phyloP scores from a whole-genome alignment of 2,888 invertebrate species.

The Julus scanicus region DNA sequence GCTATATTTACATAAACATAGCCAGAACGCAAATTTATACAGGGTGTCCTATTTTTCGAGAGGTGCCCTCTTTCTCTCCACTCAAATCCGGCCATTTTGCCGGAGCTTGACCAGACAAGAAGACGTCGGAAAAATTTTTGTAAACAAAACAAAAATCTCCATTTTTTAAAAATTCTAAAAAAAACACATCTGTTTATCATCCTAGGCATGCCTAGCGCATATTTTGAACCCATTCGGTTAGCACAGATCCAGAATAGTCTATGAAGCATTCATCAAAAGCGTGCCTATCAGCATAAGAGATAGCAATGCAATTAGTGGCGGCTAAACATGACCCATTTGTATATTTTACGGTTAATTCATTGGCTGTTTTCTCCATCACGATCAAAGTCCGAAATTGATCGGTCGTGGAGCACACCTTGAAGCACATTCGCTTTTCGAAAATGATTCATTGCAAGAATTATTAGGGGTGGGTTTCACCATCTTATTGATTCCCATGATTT shows the following conservation, averaged over 20 bases:
- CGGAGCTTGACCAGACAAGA: neutral
- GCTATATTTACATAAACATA: too few relatives aligned
- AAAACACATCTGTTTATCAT: neutral
- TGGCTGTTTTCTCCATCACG: neutral
- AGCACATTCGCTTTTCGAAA: neutral
- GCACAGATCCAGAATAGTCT: neutral
- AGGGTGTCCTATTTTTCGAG: too few relatives aligned
- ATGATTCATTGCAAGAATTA: conserved; percentile 2
- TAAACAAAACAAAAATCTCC: too few relatives aligned
- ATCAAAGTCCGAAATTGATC: conserved; percentile 11
- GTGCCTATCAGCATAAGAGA: neutral
- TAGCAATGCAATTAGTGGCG: neutral
- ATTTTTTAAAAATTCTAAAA: neutral
- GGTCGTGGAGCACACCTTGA: neutral
- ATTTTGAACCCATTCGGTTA: neutral
- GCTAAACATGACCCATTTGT: conserved; percentile 39
- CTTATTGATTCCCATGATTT: conserved; percentile 35
- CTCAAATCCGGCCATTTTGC: neutral
- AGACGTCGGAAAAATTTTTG: neutral
- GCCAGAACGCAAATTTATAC: too few relatives aligned
- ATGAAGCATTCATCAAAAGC: neutral
- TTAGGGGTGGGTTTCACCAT: conserved; percentile 7
- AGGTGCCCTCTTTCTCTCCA: too few relatives aligned
- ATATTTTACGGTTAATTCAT: conserved; percentile 35
- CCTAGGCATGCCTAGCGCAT: neutral